These are phyloP conservation scores for Latheticus oryzae DNA, from an alignment of 2,888 invertebrate species.

Conservation along the genomic window DNA sequence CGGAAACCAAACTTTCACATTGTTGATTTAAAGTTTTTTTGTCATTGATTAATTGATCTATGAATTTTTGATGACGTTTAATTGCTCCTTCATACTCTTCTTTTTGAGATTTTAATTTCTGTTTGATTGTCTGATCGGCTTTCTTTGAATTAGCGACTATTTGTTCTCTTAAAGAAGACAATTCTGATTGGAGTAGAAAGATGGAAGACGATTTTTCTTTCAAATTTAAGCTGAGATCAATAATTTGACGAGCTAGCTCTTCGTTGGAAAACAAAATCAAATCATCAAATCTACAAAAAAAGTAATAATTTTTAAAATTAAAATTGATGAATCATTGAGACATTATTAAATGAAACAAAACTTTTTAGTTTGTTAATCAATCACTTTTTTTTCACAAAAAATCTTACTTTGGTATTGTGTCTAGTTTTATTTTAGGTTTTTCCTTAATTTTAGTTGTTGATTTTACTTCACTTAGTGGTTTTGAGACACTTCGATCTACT, in stretches of 20 bases:
- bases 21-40: constrained; percentile 82
- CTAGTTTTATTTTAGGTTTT: constrained; percentile 55
- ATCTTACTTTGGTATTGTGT: constrained; percentile 63
- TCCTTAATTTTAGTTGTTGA: constrained; percentile 55
- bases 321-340: too few relatives aligned
- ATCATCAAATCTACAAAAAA: constrained; percentile 67
- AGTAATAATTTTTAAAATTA: too few relatives aligned
- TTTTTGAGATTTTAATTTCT: constrained; percentile 71
- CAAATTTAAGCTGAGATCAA: constrained; percentile 71
- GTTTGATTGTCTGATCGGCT: constrained; percentile 62
- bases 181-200: constrained; percentile 71
- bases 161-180: constrained; percentile 70
- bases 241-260: constrained; percentile 72
- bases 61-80: constrained; percentile 83
- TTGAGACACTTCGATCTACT: constrained; percentile 67
- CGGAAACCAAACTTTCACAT: constrained; percentile 76
- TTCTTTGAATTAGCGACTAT: constrained; percentile 62
- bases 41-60: constrained; percentile 84
- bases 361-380: too few relatives aligned
- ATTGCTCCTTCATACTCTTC: constrained; percentile 80
- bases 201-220: constrained; percentile 73
- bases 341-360: too few relatives aligned
- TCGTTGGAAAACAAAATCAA: constrained; percentile 70
- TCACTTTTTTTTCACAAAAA: too few relatives aligned
- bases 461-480: constrained; percentile 57